Evolutionary conservation across 2,797 vertebrate species (phyloP).

Genomic region (Gymnothorax reevesii): DNA sequence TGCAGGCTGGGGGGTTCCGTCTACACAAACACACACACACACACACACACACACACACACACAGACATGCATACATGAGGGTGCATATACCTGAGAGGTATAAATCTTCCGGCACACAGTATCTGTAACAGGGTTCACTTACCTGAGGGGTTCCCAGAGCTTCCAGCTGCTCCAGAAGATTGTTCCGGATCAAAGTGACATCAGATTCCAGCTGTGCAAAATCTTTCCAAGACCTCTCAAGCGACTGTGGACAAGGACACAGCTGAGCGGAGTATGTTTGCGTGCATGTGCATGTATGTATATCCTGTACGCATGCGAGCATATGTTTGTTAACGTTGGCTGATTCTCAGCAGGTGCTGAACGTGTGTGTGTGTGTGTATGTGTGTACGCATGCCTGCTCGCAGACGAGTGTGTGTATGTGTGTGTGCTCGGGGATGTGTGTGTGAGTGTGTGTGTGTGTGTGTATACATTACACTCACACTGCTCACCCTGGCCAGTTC

Average conservation of each 20-base stretch:
- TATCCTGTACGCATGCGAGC: not conserved
- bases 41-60: not conserved
- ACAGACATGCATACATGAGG: not conserved
- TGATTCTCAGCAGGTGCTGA: too few species aligned
- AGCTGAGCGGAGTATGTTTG: not conserved
- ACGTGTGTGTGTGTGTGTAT: slow-evolving; percentile 13
- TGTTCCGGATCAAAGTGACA: slow-evolving; percentile 82
- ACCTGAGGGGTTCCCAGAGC: slow-evolving; percentile 80
- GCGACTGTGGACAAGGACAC: slow-evolving; percentile 72
- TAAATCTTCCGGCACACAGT: not conserved
- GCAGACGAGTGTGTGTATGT: not conserved
- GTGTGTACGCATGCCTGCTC: not conserved
- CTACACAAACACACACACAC: not conserved
- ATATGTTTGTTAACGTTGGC: too few species aligned
- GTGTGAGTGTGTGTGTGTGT: not conserved
- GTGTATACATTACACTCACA: not conserved
- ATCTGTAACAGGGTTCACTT: not conserved
- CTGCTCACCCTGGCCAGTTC: slow-evolving; percentile 86
- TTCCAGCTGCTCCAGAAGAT: slow-evolving; percentile 89
- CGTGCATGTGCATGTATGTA: not conserved
- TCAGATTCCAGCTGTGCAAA: slow-evolving; percentile 88
- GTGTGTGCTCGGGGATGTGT: slow-evolving; percentile 17
- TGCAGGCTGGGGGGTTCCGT: slow-evolving; percentile 92
- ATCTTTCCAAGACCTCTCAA: slow-evolving; percentile 89
- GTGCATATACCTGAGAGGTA: not conserved